Percentiles rank a stretch among this genome's conserved stretches.
Conservation (phyloP, 2,113 vertebrate species). For the Tetrax tetrax region DNA sequence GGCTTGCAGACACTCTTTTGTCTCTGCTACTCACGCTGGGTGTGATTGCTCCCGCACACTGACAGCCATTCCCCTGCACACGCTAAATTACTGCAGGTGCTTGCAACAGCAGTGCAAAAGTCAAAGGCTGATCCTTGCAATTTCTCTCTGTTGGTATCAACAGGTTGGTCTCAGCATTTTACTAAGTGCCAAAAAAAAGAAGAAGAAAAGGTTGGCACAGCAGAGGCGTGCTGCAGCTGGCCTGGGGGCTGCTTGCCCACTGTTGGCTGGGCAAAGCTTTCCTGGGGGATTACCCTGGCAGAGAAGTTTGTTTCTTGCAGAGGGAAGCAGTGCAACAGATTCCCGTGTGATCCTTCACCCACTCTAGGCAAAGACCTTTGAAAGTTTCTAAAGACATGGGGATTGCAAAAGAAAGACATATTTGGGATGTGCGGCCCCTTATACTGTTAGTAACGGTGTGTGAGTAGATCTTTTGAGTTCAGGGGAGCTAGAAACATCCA, state of each 20-base stretch:
- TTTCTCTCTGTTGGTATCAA: background rate
- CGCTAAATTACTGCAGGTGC: background rate
- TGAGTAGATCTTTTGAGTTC: background rate
- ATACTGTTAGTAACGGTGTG: background rate
- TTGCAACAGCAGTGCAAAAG: background rate
- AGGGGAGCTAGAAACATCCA: background rate
- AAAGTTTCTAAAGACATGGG: background rate
- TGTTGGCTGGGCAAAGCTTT: background rate
- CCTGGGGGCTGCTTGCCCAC: background rate
- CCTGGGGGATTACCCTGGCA: background rate
- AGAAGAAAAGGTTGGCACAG: background rate
- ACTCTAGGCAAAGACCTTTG: background rate
- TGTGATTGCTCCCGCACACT: background rate
- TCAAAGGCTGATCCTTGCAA: background rate
- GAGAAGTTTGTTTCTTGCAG: background rate
- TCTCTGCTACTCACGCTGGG: background rate
- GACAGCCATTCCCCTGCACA: background rate
- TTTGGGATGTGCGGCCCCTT: background rate
- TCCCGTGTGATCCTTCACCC: background rate
- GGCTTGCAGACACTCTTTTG: background rate
- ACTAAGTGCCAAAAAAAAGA: background rate
- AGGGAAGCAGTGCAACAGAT: background rate
- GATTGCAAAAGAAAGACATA: background rate
- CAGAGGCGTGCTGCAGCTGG: rapidly evolving
- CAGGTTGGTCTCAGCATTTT: background rate